Evolutionary conservation across 2,888 invertebrate genomes (phyloP), one percentile per base, ranked within the genome.

Genomic region (Epirrhoe tristata): DNA sequence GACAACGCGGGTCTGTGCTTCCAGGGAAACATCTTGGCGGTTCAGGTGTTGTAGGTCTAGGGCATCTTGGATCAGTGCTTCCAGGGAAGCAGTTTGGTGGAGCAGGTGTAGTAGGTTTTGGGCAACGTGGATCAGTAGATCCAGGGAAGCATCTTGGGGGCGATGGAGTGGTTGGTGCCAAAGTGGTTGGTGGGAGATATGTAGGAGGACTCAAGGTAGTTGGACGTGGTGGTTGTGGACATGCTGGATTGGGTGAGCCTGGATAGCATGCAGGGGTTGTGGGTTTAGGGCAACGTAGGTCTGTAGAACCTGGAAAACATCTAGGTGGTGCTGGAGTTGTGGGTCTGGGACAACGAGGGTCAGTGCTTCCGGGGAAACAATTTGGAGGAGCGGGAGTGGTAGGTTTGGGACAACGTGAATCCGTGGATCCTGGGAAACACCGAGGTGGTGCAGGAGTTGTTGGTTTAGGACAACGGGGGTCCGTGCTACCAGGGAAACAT

Each of bases 81-180:
- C 79, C 79, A 1, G 77, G 77, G 63, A 46, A 79, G 48, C 79
- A 79, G 0, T 16, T 66, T 1, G 71, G 71, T n/a, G 59, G 81
- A 72, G 63, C 76, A 67, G 71, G 81, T 2, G 71, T 77, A 62
- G 62, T 80, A 39, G 77, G 72, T 58, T 65, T 70, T 0, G 80
- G 80, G 57, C 83, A 84, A 24, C 81, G 69, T 0, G 82, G 78
- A 58, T 86, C 85, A 5, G 60, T 57, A 5, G 77, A 80, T 8
- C 86, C 86, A 4, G 85, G 85, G 58, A 75, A 87, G 39, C 85
- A 86, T 0, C 62, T 65, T 4, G 81, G 77, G n/a, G 73, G 78
- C 74, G 63, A 82, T 77, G 67, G 83, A 55, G 56, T 82, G 72
- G 77, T 71, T 0, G 74, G 78, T 53, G 48, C 14, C 6, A 14